Evolutionary conservation across 2,113 vertebrate species (phyloP).

Genomic region (Oryzias javanicus): DNA sequence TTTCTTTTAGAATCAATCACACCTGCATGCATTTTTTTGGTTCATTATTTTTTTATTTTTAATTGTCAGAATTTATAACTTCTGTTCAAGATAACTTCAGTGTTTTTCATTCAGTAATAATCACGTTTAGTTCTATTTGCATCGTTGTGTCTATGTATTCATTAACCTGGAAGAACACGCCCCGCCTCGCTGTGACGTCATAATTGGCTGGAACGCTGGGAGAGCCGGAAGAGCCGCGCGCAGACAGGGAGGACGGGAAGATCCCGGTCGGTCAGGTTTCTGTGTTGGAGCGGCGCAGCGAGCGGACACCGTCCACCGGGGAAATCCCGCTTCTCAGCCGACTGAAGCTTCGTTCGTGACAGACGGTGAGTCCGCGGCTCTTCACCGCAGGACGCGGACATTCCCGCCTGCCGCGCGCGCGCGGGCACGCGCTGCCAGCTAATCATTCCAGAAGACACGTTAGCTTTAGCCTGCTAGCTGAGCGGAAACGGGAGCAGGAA

Average conservation of each 20-base stretch:
- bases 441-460: slow-evolving; percentile 21
- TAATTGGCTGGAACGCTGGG: slow-evolving; percentile 70
- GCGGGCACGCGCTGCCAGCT: slow-evolving; percentile 1
- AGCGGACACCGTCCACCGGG: slow-evolving; percentile 8
- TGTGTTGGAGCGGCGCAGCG: background rate
- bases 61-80: too few relatives aligned
- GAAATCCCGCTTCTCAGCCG: background rate
- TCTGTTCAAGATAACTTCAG: too few relatives aligned
- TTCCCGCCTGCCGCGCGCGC: background rate
- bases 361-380: slow-evolving; percentile 40
- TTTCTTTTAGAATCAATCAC: too few relatives aligned
- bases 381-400: too few relatives aligned
- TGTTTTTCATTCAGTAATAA: too few relatives aligned
- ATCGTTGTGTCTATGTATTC: too few relatives aligned
- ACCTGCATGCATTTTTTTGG: too few relatives aligned
- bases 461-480: slow-evolving; percentile 55
- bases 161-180: background rate
- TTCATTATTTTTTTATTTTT: too few relatives aligned
- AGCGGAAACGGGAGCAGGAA: slow-evolving; percentile 53
- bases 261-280: background rate
- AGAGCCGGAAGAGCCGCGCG: slow-evolving; percentile 71
- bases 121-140: too few relatives aligned
- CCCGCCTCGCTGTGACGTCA: slow-evolving; percentile 44
- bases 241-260: slow-evolving; percentile 5
- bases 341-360: slow-evolving; percentile 1